Percentiles rank a stretch among this genome's conserved stretches.
phyloP scores from a whole-genome alignment of 2,888 invertebrate genomes.

The Brachypterus glaber region DNA sequence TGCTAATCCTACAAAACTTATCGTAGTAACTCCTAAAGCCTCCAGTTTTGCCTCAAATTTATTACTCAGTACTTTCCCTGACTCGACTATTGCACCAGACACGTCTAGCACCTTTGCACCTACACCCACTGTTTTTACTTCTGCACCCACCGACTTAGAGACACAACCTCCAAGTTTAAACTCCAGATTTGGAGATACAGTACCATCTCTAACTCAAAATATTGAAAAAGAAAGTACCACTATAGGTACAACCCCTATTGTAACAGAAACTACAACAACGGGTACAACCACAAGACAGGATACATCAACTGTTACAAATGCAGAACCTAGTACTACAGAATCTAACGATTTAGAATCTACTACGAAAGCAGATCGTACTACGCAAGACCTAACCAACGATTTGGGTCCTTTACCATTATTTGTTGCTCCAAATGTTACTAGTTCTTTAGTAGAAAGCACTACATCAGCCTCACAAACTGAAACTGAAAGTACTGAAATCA shows the following conservation, averaged over 20 bases:
- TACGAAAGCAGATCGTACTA: not conserved
- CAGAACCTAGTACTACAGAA: not conserved
- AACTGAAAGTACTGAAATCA: constrained; percentile 32
- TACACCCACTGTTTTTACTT: constrained; percentile 6
- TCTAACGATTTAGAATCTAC: not conserved
- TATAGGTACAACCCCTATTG: constrained; percentile 5
- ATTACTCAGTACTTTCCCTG: constrained; percentile 6
- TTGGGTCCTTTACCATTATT: constrained; percentile 6
- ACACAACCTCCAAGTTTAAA: not conserved
- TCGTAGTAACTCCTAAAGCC: constrained; percentile 35
- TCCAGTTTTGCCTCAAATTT: constrained; percentile 11
- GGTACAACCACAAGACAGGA: not conserved
- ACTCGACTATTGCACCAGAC: constrained; percentile 12
- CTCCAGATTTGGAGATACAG: not conserved
- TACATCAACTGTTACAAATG: not conserved
- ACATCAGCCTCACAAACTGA: not conserved
- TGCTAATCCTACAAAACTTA: constrained; percentile 24
- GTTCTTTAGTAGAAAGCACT: not conserved
- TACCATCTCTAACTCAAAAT: not conserved
- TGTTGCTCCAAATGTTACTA: constrained; percentile 4
- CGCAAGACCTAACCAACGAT: constrained; percentile 10
- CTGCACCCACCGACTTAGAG: constrained; percentile 4
- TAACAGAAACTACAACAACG: constrained; percentile 10
- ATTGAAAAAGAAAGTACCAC: constrained; percentile 2
- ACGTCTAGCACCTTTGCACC: constrained; percentile 7